Base-by-base conservation (phyloP, 2,888 invertebrate species). In the Lasius fuliginosus region DNA sequence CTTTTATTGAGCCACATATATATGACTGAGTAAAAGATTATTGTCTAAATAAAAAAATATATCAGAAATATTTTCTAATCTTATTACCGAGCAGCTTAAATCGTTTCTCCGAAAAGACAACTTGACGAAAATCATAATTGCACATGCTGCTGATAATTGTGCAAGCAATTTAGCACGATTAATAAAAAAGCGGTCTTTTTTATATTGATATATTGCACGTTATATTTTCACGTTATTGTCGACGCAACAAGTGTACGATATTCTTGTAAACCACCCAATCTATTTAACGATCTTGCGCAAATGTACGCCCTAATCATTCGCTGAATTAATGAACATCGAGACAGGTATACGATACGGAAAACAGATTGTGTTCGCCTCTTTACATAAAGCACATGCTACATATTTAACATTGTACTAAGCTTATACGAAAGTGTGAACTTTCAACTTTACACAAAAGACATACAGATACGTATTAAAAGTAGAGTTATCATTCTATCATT, bases 201-300 rank as follows among this genome's bases (percentile, higher is more conserved):
- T 49, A 62, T n/a, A 18, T 33, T 46, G 3, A 23, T 60, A 58
- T 8, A 15, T 58, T 42, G 23, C 18, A 62, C 5, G 30, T 69
- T 12, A 58, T 27, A 49, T 64, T 23, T 64, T 49, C 23, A 75
- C 30, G 23, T 76, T 75, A n/a, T 58, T 53, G 42, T 40, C 11
- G 30, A 68, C 6, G 68, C 68, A 77, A 77, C 77, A 68, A 77
- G 77, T 77, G 40, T 56, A 30, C 36, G 46, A 33, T 33, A 46
- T 62, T 23, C 23, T 76, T 53, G 27, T 42, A 68, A 77, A 77
- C 23, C n/a, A 23, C 49, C 49, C 9, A 30, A 46, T 49, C 36
- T 12, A 9, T 77, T 67, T 56, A 77, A 77, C 68, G 67, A 40
- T 36, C 5, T 56, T 5, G 36, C 8, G 9, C 40, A 67, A 67